Conservation (phyloP, 2,113 vertebrate genomes). For the Synchiropus splendidus region DNA sequence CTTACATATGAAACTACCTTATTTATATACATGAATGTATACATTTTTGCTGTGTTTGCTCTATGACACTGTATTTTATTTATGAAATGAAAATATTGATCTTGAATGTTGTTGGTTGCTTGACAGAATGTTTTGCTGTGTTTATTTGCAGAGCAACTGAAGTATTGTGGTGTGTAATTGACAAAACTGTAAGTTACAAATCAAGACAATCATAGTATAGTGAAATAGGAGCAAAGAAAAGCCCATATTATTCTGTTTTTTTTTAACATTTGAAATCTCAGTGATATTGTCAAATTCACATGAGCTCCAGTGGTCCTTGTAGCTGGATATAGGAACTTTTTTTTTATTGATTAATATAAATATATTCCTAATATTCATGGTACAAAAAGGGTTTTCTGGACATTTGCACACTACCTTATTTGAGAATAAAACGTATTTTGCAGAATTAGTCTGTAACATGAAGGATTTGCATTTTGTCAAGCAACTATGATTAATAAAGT, state of each 20-base stretch:
- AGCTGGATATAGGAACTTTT: too few species aligned
- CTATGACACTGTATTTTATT: constrained; percentile 57
- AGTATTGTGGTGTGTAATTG: not conserved
- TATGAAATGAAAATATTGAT: constrained; percentile 36
- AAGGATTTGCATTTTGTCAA: constrained; percentile 1
- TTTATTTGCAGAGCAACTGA: not conserved
- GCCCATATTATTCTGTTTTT: too few species aligned
- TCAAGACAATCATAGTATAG: not conserved
- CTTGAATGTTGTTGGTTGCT: constrained; percentile 26
- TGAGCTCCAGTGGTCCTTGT: too few species aligned
- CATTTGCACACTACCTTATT: too few species aligned
- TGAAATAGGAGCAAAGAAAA: too few species aligned
- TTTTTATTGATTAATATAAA: too few species aligned
- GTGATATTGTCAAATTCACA: too few species aligned
- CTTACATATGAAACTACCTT: constrained; percentile 45
- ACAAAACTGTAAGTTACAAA: not conserved
- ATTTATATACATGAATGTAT: constrained; percentile 68
- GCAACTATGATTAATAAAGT: not conserved
- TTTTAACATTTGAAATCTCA: too few species aligned
- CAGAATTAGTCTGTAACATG: too few species aligned
- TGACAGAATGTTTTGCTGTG: constrained; percentile 3
- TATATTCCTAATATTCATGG: too few species aligned
- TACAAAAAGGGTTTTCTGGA: too few species aligned
- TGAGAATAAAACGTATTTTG: too few species aligned
- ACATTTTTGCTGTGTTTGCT: constrained; percentile 49